Conservation (phyloP, 2,888 invertebrate genomes). For the Drosophila vallismaia region DNA sequence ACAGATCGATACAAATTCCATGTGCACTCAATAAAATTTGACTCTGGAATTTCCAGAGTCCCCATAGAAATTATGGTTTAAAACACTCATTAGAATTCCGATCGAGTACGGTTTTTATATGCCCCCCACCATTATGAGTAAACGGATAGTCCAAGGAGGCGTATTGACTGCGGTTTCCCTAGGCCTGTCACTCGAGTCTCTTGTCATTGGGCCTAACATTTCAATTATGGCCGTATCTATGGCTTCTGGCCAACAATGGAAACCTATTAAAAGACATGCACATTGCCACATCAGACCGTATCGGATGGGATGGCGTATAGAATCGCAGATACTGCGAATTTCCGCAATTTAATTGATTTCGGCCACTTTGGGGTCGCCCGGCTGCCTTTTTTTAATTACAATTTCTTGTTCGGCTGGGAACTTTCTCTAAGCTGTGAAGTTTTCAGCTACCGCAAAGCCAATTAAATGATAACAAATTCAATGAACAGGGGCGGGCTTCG, state of each 20-base stretch:
- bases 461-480: conserved; percentile 75
- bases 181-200: conserved; percentile 61
- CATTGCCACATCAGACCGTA: conserved; percentile 30
- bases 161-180: conserved; percentile 32
- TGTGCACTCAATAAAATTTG: conserved; percentile 37
- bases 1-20: conserved; percentile 19
- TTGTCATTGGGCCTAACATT: conserved; percentile 61
- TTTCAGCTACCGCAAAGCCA: conserved; percentile 68
- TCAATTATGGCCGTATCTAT: conserved; percentile 59
- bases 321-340: conserved; percentile 35
- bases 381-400: conserved; percentile 32
- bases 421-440: conserved; percentile 58
- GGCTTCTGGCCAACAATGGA: conserved; percentile 58
- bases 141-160: conserved; percentile 18
- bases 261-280: conserved; percentile 46
- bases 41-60: conserved; percentile 18
- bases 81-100: conserved; percentile 29
- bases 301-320: conserved; percentile 14
- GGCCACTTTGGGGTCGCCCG: conserved; percentile 27
- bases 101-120: conserved; percentile 2
- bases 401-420: conserved; percentile 28
- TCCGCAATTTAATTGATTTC: conserved; percentile 63
- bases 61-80: not conserved
- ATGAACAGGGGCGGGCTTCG: conserved; percentile 7
- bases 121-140: not conserved